Evolutionary conservation across 2,888 invertebrate species (phyloP), one percentile per base, ranked within the genome.

Genomic region (Tetragnatha montana): DNA sequence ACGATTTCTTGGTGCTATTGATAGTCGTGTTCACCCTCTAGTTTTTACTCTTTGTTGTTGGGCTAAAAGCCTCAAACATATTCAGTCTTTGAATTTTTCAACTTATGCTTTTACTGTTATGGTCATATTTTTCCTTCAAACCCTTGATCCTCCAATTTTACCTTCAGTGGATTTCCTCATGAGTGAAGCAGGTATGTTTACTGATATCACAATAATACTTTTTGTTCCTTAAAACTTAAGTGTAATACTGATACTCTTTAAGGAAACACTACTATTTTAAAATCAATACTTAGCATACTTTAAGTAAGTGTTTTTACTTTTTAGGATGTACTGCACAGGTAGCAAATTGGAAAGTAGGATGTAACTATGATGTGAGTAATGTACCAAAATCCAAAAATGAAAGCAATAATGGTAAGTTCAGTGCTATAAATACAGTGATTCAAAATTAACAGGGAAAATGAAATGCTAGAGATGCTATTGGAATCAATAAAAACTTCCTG

Each of bases 81-180:
- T 85, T 12, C 10, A 19, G 19, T 6, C 35, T 19, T n/a, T 71
- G 21, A 22, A 14, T 8, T 50, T 87, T 60, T 81, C 81, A 35
- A 68, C 51, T 69, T 87, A 87, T 81, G 73, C 73, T 50, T 81
- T 87, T 69, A 81, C 73, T 8, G 49, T 79, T 69, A 60, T 87
- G 21, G 87, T 87, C 12, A 73, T 87, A 6, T 87, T 81, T 35
- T 87, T 81, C 14, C 51, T 87, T 21, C 87, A 87, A 49, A 87
- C 19, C 14, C 8, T 60, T 51, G 49, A 87, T 17, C 74, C 81
- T 10, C 87, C 87, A 17, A 50, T 87, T 76, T 19, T 87, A 71
- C 87, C 87, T 60, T 21, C 87, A n/a, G 81, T 87, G 19, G 17
- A 73, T 7, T 12, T n/a, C 14, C 76, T 81, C 68, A 51, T 50